Evolutionary conservation across 2,888 invertebrate species (phyloP), one percentile per base, ranked within the genome.

Genomic region (Archips xylosteana): DNA sequence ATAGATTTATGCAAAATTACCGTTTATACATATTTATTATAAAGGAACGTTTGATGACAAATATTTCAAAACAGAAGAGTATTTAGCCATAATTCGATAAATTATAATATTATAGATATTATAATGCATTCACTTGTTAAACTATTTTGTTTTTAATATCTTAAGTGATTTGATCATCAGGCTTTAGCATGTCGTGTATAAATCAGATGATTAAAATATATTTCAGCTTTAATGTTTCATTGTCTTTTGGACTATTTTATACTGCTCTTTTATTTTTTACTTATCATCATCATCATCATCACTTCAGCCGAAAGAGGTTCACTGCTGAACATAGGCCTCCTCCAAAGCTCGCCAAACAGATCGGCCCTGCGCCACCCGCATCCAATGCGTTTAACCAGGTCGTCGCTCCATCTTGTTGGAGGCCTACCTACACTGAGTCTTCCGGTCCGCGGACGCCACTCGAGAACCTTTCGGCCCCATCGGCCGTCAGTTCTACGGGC

Each of bases 171-270:
- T 9, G 39, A 49, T 49, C 45, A 64, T 34, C n/a, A 32, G 34
- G 47, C 47, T 34, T 49, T 9, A 34, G 34, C 34, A 10, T 62
- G 42, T 62, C 15, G 12, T 42, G 42, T 62, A 23, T 62, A 62
- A n/a, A 51, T 65, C 12, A 36, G 65, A 51, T 36, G n/a, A 65
- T 51, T 67, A 67, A 59, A 57, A 45, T 32, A 32, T 45, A 59
- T 23, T 32, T 66, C 66, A 57, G 67, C 67, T 57, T 45, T 13
- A 67, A 67, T 51, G 51, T 34, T 36, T 65, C 36, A 10, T 34
- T 15, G 39, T 32, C 42, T 62, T 62, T 23, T n/a, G n/a, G 9
- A 39, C 39, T 34, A 12, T 32, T 13, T 6, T 6, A 13, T 49
- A 13, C n/a, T 13, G 13, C n/a, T 10, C 49, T n/a, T 39, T 39